Evolutionary conservation across 2,888 invertebrate species (phyloP), one percentile per base, ranked within the genome.

Genomic region (Subacronicta megacephala): DNA sequence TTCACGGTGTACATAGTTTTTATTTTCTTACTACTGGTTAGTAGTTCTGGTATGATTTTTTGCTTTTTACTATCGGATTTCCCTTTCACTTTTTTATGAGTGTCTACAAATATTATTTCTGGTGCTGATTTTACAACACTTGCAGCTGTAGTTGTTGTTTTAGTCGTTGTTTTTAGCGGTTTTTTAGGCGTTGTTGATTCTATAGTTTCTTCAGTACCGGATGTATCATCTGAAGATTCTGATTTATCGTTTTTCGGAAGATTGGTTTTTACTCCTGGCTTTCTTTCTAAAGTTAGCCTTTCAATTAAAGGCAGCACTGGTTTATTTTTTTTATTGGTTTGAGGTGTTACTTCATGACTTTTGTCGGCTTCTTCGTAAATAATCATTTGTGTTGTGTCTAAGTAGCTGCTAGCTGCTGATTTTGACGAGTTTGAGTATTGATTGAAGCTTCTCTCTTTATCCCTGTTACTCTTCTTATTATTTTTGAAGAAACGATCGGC

Each of bases 381-480:
- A 18, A 81, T 63, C 62, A 83, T 80, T 69, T 74, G 52, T 16
- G 86, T 85, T 10, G 67, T 31, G 2, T 37, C 40, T 15, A 15
- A 7, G 1, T 3, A 10, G 5, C 42, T 53, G 5, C 42, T 53
- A 7, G 38, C 29, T 4, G 31, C n/a, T 3, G 37, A 7, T 35
- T 29, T 37, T 7, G 12, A 5, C 0, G 17, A 3, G 6, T 12
- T 13, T 6, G 15, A 12, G 12, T 33, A 1, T 37, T 44, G 18
- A 10, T 29, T 10, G n/a, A 16, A 37, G 20, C 46, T 16, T 10
- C 20, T 29, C n/a, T 26, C 35, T 23, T 51, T 47, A 18, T 35
- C 33, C 17, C 54, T 45, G 13, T 23, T 33, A 3, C 1, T 9
- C 12, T 46, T 40, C 16, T 38, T 44, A 1, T 17, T 35, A 16